A percentile compares a stretch with the other conserved stretches of the same genome.
These are phyloP conservation scores for Telenomus remus DNA, from an alignment of 1,140 invertebrate species.

Conservation along the genomic window DNA sequence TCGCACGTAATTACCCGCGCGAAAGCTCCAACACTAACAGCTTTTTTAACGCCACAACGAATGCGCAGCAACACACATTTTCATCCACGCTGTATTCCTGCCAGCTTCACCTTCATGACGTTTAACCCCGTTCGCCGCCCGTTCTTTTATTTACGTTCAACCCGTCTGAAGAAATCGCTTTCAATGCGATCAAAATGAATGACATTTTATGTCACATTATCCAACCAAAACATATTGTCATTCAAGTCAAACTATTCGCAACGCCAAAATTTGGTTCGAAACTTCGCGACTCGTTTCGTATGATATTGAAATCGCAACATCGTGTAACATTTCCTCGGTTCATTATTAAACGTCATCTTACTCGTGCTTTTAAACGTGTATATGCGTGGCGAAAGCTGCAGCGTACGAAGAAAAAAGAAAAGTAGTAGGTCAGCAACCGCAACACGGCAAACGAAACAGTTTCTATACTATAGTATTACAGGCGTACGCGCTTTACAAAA, in stretches of 20 bases:
- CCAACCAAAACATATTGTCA: background rate
- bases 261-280: background rate
- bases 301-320: slow-evolving; percentile 26
- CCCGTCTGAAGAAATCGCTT: slow-evolving; percentile 5
- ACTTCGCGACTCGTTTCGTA: slow-evolving; percentile 17
- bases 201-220: background rate
- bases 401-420: slow-evolving; percentile 24
- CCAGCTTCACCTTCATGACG: slow-evolving; percentile 20
- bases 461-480: slow-evolving; percentile 35
- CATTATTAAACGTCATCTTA: slow-evolving; percentile 49
- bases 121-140: slow-evolving; percentile 18
- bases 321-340: slow-evolving; percentile 36
- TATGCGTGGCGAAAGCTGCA: slow-evolving; percentile 12
- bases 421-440: slow-evolving; percentile 39
- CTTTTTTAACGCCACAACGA: slow-evolving; percentile 25
- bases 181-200: slow-evolving; percentile 18
- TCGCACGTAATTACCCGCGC: slow-evolving; percentile 45
- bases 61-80: slow-evolving; percentile 8
- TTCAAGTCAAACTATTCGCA: too few species aligned
- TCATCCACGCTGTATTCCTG: slow-evolving; percentile 3
- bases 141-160: slow-evolving; percentile 22
- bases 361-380: slow-evolving; percentile 21
- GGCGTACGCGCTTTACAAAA: slow-evolving; percentile 26
- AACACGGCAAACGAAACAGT: slow-evolving; percentile 26
- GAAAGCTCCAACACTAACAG: slow-evolving; percentile 32